phyloP scores from a whole-genome alignment of 2,888 invertebrate species.

The Elegia similella region DNA sequence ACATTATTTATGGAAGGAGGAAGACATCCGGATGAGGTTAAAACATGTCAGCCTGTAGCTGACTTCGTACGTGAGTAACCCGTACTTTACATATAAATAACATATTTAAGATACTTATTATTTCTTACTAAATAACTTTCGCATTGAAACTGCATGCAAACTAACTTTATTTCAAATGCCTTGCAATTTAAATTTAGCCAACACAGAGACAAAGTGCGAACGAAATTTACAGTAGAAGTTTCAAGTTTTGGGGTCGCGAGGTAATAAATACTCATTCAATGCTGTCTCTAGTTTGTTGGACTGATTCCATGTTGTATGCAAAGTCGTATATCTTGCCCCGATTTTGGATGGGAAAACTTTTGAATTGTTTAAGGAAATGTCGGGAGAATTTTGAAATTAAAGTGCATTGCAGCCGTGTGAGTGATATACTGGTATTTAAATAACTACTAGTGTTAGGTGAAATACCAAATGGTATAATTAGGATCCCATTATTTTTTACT shows the following conservation, averaged over 20 bases:
- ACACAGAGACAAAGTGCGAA: not conserved
- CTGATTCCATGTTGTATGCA: slow-evolving; percentile 11
- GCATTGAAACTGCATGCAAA: not conserved
- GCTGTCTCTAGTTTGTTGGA: slow-evolving; percentile 8
- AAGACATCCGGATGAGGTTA: no score
- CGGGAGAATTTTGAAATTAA: not conserved
- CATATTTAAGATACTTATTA: no score
- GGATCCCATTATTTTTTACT: no score
- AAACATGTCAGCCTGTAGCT: no score
- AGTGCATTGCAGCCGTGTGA: not conserved
- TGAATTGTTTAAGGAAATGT: not conserved
- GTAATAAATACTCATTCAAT: slow-evolving; percentile 17
- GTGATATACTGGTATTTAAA: no score
- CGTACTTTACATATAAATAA: no score
- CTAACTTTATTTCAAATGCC: not conserved
- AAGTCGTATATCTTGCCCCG: slow-evolving; percentile 6
- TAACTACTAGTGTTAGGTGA: no score
- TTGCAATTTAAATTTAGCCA: not conserved
- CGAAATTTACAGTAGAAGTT: slow-evolving; percentile 7
- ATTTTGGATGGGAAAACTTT: slow-evolving; percentile 9
- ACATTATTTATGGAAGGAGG: no score
- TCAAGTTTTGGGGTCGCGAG: slow-evolving; percentile 6
- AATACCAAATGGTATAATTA: no score
- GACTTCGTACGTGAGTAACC: no score
- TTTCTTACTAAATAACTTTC: no score